phyloP scores from a whole-genome alignment of 2,797 vertebrate species.

The Mionectes olivaceus region DNA sequence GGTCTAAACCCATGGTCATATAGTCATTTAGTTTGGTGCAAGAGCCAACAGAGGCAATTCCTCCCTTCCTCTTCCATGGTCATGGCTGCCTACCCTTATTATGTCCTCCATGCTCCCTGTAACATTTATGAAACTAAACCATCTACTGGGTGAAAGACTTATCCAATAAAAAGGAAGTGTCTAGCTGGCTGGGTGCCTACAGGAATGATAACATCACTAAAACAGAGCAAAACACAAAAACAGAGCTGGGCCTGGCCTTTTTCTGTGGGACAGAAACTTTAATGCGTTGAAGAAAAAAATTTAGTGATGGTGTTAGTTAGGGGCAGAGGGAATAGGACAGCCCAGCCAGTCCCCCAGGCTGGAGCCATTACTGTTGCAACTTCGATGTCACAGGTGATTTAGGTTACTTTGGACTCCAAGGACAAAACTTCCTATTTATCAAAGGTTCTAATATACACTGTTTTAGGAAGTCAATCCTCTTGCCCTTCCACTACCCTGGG shows the following conservation, averaged over 20 bases:
- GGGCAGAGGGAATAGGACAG: background rate
- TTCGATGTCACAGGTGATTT: background rate
- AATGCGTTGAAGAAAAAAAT: background rate
- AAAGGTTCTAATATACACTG: background rate
- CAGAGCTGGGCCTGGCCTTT: background rate
- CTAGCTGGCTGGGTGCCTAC: background rate
- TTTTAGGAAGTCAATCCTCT: background rate
- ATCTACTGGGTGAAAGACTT: background rate
- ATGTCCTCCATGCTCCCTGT: background rate
- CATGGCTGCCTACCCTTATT: background rate
- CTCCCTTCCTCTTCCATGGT: background rate
- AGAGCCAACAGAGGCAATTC: background rate
- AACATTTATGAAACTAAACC: background rate
- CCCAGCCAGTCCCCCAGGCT: background rate
- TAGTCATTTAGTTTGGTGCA: background rate
- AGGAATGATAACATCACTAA: background rate
- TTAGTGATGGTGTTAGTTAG: accelerated
- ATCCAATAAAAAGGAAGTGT: background rate
- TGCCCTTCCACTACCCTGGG: accelerated
- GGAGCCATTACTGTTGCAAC: background rate
- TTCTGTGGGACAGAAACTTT: background rate
- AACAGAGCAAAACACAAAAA: background rate
- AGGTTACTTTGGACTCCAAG: background rate
- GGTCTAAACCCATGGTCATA: background rate
- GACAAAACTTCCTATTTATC: background rate